These are phyloP conservation scores for Distichodus sexfasciatus DNA, from an alignment of 2,797 vertebrate genomes.

Conservation along the genomic window DNA sequence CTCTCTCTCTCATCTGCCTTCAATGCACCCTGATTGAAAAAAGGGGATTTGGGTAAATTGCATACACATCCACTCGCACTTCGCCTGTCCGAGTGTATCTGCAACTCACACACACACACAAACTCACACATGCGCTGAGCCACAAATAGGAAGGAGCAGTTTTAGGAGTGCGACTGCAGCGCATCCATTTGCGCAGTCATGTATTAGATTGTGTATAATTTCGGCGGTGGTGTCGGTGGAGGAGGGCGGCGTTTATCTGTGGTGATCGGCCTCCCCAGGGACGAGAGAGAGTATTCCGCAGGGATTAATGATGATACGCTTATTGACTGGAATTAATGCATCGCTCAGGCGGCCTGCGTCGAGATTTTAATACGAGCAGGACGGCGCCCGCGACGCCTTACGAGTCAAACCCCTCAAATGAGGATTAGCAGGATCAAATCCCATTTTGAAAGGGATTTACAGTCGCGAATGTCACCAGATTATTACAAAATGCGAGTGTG, in stretches of 20 bases:
- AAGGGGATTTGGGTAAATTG: conserved; percentile 82
- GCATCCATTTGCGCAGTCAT: conserved; percentile 19
- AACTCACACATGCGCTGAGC: not conserved
- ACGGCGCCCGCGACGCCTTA: not conserved
- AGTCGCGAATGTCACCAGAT: conserved; percentile 15
- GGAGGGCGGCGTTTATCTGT: conserved; percentile 36
- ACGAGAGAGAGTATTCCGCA: conserved; percentile 45
- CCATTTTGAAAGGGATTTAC: conserved; percentile 26
- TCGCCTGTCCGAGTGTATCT: not conserved
- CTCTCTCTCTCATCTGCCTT: conserved; percentile 59
- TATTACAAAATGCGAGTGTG: conserved; percentile 21
- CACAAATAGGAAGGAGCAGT: conserved; percentile 21
- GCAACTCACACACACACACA: not conserved
- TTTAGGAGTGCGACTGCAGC: not conserved
- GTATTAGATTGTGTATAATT: conserved; percentile 52
- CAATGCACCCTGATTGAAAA: conserved; percentile 62
- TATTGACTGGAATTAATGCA: conserved; percentile 56
- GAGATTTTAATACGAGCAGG: conserved; percentile 29
- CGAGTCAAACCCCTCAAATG: not conserved
- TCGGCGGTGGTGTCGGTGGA: not conserved
- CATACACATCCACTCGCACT: conserved; percentile 35
- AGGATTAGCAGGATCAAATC: conserved; percentile 31
- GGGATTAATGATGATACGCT: conserved; percentile 57
- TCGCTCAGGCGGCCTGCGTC: conserved; percentile 35
- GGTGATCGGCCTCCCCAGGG: conserved; percentile 45